Evolutionary conservation across 64 coral and sea anemone genomes (phyloP).

Genomic region (Pocillopora damicornis): DNA sequence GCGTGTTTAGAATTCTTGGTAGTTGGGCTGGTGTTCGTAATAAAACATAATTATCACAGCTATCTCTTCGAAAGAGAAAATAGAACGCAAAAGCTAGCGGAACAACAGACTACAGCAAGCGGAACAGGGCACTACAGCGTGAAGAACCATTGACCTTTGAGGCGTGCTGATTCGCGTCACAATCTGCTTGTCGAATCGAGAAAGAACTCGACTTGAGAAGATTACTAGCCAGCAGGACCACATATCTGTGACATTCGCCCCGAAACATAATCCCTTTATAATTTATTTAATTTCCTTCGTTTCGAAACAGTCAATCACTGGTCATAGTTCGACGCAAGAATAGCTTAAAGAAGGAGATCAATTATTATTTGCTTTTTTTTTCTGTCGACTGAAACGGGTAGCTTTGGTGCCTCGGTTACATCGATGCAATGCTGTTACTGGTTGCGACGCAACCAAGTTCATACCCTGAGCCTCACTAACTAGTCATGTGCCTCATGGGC

Average conservation of each 20-base stretch:
- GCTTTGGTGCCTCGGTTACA: background rate
- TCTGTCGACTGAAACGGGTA: background rate
- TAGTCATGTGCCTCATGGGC: background rate
- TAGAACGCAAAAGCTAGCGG: slow-evolving; percentile 43
- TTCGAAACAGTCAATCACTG: slow-evolving; percentile 48
- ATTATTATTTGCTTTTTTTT: background rate
- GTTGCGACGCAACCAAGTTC: slow-evolving; percentile 40
- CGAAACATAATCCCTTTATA: slow-evolving; percentile 83
- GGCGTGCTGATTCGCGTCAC: slow-evolving; percentile 20
- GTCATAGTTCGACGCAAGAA: background rate
- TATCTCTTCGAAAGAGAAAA: slow-evolving; percentile 77
- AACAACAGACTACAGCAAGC: slow-evolving; percentile 39
- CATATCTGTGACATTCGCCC: slow-evolving; percentile 41
- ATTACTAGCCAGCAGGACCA: slow-evolving; percentile 18
- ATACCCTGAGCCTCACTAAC: background rate
- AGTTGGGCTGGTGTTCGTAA: slow-evolving; percentile 91
- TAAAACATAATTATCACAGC: slow-evolving; percentile 91
- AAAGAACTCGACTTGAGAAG: slow-evolving; percentile 41
- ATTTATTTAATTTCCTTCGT: slow-evolving; percentile 79
- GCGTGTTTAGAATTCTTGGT: slow-evolving; percentile 99
- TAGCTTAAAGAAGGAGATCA: background rate
- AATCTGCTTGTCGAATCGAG: slow-evolving; percentile 34
- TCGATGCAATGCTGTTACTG: background rate
- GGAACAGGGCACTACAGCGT: slow-evolving; percentile 30
- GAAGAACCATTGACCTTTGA: slow-evolving; percentile 11